Evolutionary conservation across 2,113 vertebrate genomes (phyloP).

Genomic region (Mandrillus leucophaeus): DNA sequence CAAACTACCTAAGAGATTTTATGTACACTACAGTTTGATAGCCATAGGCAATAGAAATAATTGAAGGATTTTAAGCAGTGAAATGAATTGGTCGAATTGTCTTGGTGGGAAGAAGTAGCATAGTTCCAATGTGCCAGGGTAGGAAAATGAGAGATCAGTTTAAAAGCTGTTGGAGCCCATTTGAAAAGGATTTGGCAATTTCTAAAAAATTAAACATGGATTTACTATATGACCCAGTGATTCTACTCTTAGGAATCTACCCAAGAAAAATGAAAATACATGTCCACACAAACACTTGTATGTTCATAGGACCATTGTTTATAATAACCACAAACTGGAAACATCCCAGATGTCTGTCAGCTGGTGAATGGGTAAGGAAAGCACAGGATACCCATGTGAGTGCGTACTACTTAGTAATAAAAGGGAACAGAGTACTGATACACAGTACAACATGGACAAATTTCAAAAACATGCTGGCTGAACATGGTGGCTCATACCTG

Average conservation of each 20-base stretch:
- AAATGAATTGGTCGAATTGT: constrained; percentile 17
- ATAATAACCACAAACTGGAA: constrained; percentile 2
- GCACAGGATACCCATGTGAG: background rate
- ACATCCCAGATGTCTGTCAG: background rate
- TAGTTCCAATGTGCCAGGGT: background rate
- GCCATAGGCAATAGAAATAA: background rate
- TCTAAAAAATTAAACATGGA: constrained; percentile 42
- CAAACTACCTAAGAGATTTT: constrained; percentile 17
- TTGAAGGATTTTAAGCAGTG: background rate
- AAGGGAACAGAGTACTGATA: background rate
- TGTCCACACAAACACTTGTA: background rate
- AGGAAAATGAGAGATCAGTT: constrained; percentile 13
- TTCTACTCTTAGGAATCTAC: constrained; percentile 22
- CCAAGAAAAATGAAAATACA: constrained; percentile 45
- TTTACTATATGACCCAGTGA: background rate
- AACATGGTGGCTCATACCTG: too few species aligned
- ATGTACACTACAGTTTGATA: background rate
- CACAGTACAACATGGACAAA: background rate
- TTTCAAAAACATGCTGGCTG: background rate
- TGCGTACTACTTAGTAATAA: background rate
- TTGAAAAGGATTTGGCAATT: constrained; percentile 49
- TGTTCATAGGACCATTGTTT: background rate
- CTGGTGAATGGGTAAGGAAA: constrained; percentile 3
- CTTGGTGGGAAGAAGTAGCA: constrained; percentile 15
- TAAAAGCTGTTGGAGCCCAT: constrained; percentile 17